phyloP scores from a whole-genome alignment of 2,113 vertebrate genomes.

The Mus musculus region DNA sequence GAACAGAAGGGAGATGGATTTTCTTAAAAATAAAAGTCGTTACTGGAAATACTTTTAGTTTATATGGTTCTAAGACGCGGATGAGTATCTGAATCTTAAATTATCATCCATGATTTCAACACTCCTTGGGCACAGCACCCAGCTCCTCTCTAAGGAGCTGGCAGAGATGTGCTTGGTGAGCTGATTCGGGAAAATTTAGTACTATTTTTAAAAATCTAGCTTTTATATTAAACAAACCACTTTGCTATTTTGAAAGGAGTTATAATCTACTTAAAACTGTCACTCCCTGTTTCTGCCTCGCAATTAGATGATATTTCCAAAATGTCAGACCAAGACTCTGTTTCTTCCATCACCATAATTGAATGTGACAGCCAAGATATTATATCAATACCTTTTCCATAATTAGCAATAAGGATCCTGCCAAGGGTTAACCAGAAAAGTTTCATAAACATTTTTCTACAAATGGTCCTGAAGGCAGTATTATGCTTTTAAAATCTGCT shows the following conservation, averaged over 20 bases:
- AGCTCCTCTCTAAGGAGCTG: conserved; percentile 58
- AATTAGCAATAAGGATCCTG: conserved; percentile 93
- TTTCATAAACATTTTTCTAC: conserved; percentile 84
- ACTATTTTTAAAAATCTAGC: conserved; percentile 81
- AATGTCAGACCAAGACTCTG: conserved; percentile 86
- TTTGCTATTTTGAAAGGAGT: conserved; percentile 85
- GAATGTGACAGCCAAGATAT: conserved; percentile 94
- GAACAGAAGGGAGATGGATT: conserved; percentile 45
- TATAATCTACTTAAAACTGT: conserved; percentile 87
- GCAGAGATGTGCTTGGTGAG: conserved; percentile 73
- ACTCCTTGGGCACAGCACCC: conserved; percentile 61
- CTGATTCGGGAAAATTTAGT: conserved; percentile 78
- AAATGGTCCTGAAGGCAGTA: conserved; percentile 82
- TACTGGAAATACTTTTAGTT: conserved; percentile 65
- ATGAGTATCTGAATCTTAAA: conserved; percentile 40
- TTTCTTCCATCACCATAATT: conserved; percentile 89
- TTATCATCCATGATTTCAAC: conserved; percentile 66
- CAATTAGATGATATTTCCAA: conserved; percentile 88
- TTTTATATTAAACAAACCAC: conserved; percentile 83
- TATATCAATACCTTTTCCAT: conserved; percentile 94
- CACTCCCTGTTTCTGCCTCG: conserved; percentile 88
- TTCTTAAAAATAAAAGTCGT: conserved; percentile 70
- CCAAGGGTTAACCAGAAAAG: conserved; percentile 90
- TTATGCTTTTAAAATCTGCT: conserved; percentile 86
- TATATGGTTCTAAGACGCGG: conserved; percentile 68